Base-by-base conservation (phyloP, 2,797 vertebrate genomes). In the Lithobates pipiens region DNA sequence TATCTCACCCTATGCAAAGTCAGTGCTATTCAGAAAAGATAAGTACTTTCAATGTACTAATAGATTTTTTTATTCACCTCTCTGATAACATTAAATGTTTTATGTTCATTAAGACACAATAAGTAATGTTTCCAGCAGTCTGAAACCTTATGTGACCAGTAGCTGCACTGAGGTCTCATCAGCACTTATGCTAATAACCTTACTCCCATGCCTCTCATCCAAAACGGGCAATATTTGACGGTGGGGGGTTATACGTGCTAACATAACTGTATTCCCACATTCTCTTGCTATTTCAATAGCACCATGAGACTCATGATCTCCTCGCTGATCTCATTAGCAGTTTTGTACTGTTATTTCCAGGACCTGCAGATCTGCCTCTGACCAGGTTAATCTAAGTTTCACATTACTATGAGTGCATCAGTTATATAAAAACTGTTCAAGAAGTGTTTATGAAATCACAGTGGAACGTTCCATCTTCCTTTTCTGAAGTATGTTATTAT, bases 271-370 rank as follows among this genome's bases (percentile, higher is more conserved):
- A 88, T 89, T 90, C 89, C 86, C 86, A 88, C 83, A 89, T 91
- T 92, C 89, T 88, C 89, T 88, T 85, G 89, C 89, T 90, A 90
- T 93, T 93, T 92, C 91, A 92, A 91, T 92, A 90, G 89, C 90
- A 89, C 89, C 90, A 91, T 89, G 92, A 93, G 92, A 93, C 92
- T 90, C 90, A 91, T 92, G 90, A 93, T 91, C 91, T 91, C 90
- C 88, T 91, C 89, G 87, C 91, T 90, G 90, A 92, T 92, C 92
- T 92, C 91, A 93, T 92, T 92, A 92, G 88, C 89, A 91, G 86
- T 89, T 88, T 92, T 88, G 81, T 0, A 0, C 78, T 88, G 92
- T 90, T 82, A 91, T 93, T 91, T 93, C 91, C 54, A 91, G 89
- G 92, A 92, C 89, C 89, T 79, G 79, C 89, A 89, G 80, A 93